phyloP scores from a whole-genome alignment of 2,888 invertebrate species.

The Ophion ellenae region DNA sequence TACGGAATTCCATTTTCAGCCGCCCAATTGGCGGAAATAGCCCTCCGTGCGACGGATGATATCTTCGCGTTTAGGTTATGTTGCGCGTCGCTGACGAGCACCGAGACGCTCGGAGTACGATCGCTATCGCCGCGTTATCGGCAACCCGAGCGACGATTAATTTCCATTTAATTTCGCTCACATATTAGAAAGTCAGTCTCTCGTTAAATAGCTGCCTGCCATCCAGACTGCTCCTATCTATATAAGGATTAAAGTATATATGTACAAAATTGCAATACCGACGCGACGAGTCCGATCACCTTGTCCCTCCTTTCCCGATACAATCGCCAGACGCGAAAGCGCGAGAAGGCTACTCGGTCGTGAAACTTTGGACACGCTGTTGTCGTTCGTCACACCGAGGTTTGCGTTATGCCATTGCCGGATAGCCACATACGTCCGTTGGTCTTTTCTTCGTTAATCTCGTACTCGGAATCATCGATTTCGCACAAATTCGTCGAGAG shows the following conservation, averaged over 20 bases:
- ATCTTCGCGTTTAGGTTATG: background rate
- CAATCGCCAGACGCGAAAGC: background rate
- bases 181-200: constrained; percentile 68
- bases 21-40: too few species aligned
- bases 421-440: constrained; percentile 82
- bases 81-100: background rate
- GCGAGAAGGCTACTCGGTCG: background rate
- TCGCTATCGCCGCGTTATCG: background rate
- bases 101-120: background rate
- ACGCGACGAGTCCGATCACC: constrained; percentile 67
- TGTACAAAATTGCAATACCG: constrained; percentile 79
- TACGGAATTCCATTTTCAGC: too few species aligned
- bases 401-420: constrained; percentile 82
- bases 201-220: constrained; percentile 77
- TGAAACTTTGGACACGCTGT: constrained; percentile 31
- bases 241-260: constrained; percentile 69
- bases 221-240: constrained; percentile 73
- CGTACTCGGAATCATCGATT: constrained; percentile 94
- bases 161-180: background rate
- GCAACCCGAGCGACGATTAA: background rate
- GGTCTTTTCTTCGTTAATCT: constrained; percentile 84
- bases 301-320: background rate
- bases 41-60: background rate
- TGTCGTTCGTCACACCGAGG: constrained; percentile 82
- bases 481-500: constrained; percentile 95